phyloP scores from a whole-genome alignment of 2,888 invertebrate genomes.

The Tetanocera ferruginea region DNA sequence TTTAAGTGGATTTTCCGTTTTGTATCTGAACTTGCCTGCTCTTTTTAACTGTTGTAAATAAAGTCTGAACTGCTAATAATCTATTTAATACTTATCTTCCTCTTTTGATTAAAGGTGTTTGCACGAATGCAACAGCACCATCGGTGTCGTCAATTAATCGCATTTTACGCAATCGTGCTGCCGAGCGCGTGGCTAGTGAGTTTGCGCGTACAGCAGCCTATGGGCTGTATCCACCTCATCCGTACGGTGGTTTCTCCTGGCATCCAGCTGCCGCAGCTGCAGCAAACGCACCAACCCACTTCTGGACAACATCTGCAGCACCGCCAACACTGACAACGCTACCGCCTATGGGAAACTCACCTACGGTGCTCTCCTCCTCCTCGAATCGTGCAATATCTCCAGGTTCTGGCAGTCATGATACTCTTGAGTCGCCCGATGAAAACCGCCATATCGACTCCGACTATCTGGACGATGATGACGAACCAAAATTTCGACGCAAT shows the following conservation, averaged over 20 bases:
- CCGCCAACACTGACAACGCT: constrained; percentile 72
- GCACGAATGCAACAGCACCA: constrained; percentile 94
- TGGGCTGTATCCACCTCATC: constrained; percentile 84
- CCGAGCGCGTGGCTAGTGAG: constrained; percentile 95
- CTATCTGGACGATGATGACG: constrained; percentile 82
- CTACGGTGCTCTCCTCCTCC: constrained; percentile 50
- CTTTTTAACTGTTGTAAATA: not conserved
- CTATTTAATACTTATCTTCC: not conserved
- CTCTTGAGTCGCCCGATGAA: constrained; percentile 68
- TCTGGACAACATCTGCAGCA: constrained; percentile 60
- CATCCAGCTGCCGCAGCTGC: constrained; percentile 70
- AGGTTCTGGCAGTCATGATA: constrained; percentile 71
- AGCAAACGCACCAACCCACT: constrained; percentile 54
- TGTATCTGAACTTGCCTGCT: not conserved
- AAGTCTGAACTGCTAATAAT: not conserved
- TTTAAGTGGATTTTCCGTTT: not conserved
- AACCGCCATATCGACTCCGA: constrained; percentile 77
- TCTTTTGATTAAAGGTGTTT: constrained; percentile 80
- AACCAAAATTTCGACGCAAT: constrained; percentile 93
- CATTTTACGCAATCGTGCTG: constrained; percentile 94
- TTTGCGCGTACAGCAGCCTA: constrained; percentile 94
- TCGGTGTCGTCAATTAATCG: constrained; percentile 97
- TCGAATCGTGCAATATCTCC: constrained; percentile 69
- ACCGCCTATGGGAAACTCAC: constrained; percentile 71
- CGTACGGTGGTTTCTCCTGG: constrained; percentile 75